phyloP scores from a whole-genome alignment of 2,888 invertebrate species.

The Lingula anatina region DNA sequence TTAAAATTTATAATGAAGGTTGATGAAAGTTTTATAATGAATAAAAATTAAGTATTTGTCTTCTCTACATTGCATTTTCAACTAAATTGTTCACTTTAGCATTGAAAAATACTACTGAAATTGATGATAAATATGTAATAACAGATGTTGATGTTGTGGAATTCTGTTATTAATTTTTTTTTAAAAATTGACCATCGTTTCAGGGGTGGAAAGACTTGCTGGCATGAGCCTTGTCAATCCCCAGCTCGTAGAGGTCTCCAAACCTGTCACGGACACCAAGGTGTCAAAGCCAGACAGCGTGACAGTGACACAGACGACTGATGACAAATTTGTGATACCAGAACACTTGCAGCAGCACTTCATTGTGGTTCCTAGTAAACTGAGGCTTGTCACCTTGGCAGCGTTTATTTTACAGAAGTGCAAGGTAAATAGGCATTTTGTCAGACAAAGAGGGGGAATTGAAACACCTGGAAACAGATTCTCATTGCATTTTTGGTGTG shows the following conservation, averaged over 20 bases:
- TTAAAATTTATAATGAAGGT: no score
- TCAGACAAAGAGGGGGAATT: no score
- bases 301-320: constrained; percentile 2
- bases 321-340: constrained; percentile 66
- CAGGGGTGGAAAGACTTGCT: constrained; percentile 78
- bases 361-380: constrained; percentile 78
- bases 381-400: constrained; percentile 77
- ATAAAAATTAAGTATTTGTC: no score
- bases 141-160: no score
- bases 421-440: constrained; percentile 50
- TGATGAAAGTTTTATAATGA: no score
- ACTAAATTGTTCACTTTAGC: no score
- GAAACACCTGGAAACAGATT: no score
- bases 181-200: constrained; percentile 2
- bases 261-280: background rate
- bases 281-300: background rate
- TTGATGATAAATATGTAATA: no score
- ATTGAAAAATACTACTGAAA: no score
- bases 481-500: no score
- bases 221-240: constrained; percentile 77
- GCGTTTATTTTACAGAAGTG: constrained; percentile 75
- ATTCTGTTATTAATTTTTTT: no score
- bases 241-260: constrained; percentile 56
- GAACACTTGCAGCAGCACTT: constrained; percentile 77
- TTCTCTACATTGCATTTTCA: no score